Evolutionary conservation across 2,888 invertebrate genomes (phyloP), one percentile per base, ranked within the genome.

Genomic region (Scaptomyza cyrtandrae): DNA sequence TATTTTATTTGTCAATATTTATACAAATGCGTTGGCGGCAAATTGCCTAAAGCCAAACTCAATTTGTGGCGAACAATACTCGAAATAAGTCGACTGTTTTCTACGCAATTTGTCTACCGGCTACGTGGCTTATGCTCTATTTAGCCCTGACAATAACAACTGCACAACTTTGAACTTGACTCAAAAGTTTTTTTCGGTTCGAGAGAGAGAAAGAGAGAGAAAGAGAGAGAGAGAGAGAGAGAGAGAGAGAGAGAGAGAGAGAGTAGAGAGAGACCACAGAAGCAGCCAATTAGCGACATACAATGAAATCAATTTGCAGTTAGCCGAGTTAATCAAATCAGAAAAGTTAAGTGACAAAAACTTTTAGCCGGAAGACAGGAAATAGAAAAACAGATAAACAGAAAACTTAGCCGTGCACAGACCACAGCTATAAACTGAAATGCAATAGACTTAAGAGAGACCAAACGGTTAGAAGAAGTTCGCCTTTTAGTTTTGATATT

Each of bases 241-340:
- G 11, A 46, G 46, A 33, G 33, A 33, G 33, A 33, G 33, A 4
- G 33, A 7, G 31, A 31, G 9, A n/a, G 35, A 11, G 33, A 1
- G 4, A 35, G 9, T n/a, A 35, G 13, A 35, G 4, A 35, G 35
- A 35, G 5, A 13, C 50, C 71, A 60, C 19, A n/a, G n/a, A 65
- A 14, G 41, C 75, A 64, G 74, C 65, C 86, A 84, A 84, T 84
- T 86, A 86, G 78, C 71, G 64, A 71, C 84, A 80, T 72, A 75
- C 78, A 86, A 86, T 83, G 66, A 72, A 80, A 83, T 84, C 84
- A 84, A 86, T 83, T 86, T 76, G 65, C 71, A 80, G 80, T 80
- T 83, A 80, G 86, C 55, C 80, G 58, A 75, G 74, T 78, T 86
- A 83, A 84, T 83, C 80, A 78, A 84, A 78, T 86, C 76, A 74